Conservation (phyloP, 1,140 invertebrate genomes). For the Heliconius eleuchia region DNA sequence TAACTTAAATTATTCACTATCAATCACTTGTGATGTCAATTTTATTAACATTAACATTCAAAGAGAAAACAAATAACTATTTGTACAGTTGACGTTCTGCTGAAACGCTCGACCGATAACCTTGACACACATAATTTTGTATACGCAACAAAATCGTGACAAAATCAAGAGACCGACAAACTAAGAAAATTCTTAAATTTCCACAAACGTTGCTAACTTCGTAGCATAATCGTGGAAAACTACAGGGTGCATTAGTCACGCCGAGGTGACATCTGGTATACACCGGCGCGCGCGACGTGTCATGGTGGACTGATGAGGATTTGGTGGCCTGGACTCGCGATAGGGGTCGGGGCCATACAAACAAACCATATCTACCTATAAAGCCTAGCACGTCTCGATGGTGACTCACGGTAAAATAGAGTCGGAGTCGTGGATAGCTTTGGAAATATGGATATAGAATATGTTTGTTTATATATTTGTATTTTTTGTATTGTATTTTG, state of each 20-base stretch:
- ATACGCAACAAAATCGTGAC: slow-evolving; percentile 14
- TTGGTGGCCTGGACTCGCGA: slow-evolving; percentile 43
- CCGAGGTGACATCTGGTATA: slow-evolving; percentile 37
- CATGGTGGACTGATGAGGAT: slow-evolving; percentile 56
- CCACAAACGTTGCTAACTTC: background rate
- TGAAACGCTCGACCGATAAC: background rate
- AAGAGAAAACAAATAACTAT: background rate
- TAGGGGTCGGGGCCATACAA: slow-evolving; percentile 65
- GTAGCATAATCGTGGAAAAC: slow-evolving; percentile 38
- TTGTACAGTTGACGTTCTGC: background rate
- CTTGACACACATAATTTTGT: slow-evolving; percentile 28
- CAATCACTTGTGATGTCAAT: background rate
- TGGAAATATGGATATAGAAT: background rate
- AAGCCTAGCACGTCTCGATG: slow-evolving; percentile 27
- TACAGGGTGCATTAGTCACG: slow-evolving; percentile 40
- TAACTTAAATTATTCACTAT: background rate
- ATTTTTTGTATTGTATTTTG: no score
- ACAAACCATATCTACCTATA: slow-evolving; percentile 41
- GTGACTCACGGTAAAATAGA: background rate
- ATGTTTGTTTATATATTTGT: no score
- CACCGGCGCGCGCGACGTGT: slow-evolving; percentile 54
- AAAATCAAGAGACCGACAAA: background rate
- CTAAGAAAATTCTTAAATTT: slow-evolving; percentile 1
- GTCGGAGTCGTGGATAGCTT: background rate
- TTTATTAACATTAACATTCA: background rate